phyloP scores from a whole-genome alignment of 2,888 invertebrate species.

The Leptinotarsa rubiginosa region DNA sequence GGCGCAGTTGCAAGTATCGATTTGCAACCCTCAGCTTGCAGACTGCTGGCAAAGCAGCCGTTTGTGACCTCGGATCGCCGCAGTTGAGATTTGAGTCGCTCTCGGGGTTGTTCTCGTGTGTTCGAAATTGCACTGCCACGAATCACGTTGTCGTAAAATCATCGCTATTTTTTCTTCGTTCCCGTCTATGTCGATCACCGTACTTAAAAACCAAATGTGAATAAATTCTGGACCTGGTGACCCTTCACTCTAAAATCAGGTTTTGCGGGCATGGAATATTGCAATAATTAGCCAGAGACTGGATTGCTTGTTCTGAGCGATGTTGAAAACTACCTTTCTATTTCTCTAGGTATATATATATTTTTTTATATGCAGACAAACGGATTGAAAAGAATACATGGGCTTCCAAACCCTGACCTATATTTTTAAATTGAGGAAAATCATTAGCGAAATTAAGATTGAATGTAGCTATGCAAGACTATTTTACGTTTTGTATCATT shows the following conservation, averaged over 20 bases:
- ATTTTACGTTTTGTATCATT: no score
- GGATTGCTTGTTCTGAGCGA: background rate
- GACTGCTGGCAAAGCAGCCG: slow-evolving; percentile 71
- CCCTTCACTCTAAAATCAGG: slow-evolving; percentile 16
- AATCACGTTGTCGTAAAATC: slow-evolving; percentile 17
- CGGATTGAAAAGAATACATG: background rate
- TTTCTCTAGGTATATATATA: slow-evolving; percentile 10
- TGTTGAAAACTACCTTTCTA: background rate
- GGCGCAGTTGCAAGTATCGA: slow-evolving; percentile 52
- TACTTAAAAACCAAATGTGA: background rate
- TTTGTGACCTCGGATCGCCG: slow-evolving; percentile 67
- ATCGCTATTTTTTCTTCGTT: background rate
- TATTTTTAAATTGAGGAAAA: no score
- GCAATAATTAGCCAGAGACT: slow-evolving; percentile 17
- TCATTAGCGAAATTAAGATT: no score
- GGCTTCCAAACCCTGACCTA: background rate
- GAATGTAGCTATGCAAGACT: no score
- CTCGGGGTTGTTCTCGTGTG: slow-evolving; percentile 31
- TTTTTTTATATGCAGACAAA: background rate
- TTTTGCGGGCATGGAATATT: slow-evolving; percentile 30
- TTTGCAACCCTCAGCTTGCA: slow-evolving; percentile 62
- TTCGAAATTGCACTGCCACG: slow-evolving; percentile 44
- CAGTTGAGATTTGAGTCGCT: slow-evolving; percentile 58
- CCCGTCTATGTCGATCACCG: background rate
- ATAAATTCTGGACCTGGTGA: background rate